Evolutionary conservation across 2,888 invertebrate genomes (phyloP).

Genomic region (Aleiodes alternator): DNA sequence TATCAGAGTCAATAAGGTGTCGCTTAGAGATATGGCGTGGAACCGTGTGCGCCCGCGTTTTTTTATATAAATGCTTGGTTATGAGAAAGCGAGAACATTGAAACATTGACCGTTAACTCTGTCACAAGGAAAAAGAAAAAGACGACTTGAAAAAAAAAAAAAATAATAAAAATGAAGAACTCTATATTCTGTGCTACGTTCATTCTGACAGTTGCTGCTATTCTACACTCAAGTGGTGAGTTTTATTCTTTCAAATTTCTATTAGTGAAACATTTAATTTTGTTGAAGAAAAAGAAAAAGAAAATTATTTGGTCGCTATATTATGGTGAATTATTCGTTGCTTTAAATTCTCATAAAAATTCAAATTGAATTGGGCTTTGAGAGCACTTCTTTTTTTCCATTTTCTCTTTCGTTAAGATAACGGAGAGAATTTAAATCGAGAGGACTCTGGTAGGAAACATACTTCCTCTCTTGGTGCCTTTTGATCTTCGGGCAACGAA

Average conservation of each 20-base stretch:
- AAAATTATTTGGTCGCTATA: not conserved
- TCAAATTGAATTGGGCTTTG: slow-evolving; percentile 4
- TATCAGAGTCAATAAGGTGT: slow-evolving; percentile 16
- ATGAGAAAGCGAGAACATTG: not conserved
- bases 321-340: slow-evolving; percentile 5
- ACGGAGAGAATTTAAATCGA: slow-evolving; percentile 19
- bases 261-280: not conserved
- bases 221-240: not conserved
- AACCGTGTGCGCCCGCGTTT: not conserved
- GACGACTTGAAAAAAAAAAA: not conserved
- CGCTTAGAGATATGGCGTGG: not conserved
- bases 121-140: not conserved
- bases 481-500: slow-evolving; percentile 24
- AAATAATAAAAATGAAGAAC: slow-evolving; percentile 7
- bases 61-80: slow-evolving; percentile 31
- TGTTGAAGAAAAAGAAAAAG: not conserved
- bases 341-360: slow-evolving; percentile 17
- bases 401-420: not conserved
- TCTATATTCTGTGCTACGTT: not conserved
- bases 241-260: not conserved
- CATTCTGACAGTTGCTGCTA: not conserved
- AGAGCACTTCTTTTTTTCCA: slow-evolving; percentile 2
- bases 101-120: not conserved
- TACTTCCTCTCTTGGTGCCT: slow-evolving; percentile 14
- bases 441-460: slow-evolving; percentile 6